Evolutionary conservation across 30 jellyfish, hydroid and myxozoan species (phyloP).

Genomic region (Turritopsis dohrnii): DNA sequence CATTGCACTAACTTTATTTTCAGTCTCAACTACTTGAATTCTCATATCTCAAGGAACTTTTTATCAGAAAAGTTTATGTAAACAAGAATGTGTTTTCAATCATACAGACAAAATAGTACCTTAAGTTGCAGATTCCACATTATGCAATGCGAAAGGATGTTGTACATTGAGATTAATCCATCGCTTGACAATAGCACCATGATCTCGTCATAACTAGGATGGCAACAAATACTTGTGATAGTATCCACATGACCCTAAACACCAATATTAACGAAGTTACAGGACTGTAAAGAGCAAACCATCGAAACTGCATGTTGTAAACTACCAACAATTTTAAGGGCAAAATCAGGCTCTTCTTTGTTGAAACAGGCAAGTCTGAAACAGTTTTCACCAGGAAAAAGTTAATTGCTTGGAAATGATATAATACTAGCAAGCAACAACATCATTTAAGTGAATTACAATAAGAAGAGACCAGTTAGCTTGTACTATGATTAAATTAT

Average conservation of each 20-base stretch:
- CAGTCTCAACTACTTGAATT: too few relatives aligned
- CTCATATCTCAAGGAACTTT: background rate
- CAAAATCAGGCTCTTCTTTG: too few relatives aligned
- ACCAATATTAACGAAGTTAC: background rate
- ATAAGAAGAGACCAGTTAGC: too few relatives aligned
- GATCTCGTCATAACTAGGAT: conserved; percentile 20
- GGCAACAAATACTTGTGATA: conserved; percentile 10
- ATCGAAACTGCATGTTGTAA: too few relatives aligned
- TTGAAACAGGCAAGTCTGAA: too few relatives aligned
- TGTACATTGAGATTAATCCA: conserved; percentile 5
- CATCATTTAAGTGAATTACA: too few relatives aligned
- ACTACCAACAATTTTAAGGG: too few relatives aligned
- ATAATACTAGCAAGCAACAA: too few relatives aligned
- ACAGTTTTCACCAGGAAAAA: too few relatives aligned
- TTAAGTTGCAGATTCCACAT: conserved; percentile 11
- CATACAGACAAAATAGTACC: background rate
- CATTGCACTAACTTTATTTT: too few relatives aligned
- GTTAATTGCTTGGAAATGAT: too few relatives aligned
- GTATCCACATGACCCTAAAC: conserved; percentile 28
- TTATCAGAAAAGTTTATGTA: background rate
- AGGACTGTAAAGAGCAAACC: background rate
- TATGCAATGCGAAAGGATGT: background rate
- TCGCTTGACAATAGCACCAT: conserved; percentile 4
- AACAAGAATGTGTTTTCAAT: background rate
- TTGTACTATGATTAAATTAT: too few relatives aligned